A percentile compares a stretch with the other conserved stretches of the same genome.
Conservation (phyloP, 2,888 invertebrate genomes). For the Merodon equestris region DNA sequence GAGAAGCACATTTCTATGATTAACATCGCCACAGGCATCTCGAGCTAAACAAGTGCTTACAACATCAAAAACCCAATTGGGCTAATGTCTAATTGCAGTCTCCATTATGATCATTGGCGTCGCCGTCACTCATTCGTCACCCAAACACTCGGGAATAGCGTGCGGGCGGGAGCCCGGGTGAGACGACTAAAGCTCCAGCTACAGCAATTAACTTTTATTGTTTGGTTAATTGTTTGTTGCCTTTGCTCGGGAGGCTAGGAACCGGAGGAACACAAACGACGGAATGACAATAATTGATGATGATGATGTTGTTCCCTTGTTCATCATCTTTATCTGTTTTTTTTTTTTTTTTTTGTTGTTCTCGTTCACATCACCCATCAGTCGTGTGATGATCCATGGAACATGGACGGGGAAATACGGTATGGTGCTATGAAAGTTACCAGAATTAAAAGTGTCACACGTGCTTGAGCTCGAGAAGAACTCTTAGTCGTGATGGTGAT, state of each 20-base stretch:
- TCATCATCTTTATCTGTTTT: conserved; percentile 41
- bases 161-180: too few species aligned
- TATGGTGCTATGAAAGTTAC: conserved; percentile 36
- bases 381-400: too few species aligned
- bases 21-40: conserved; percentile 45
- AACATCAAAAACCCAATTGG: conserved; percentile 39
- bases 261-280: conserved; percentile 9
- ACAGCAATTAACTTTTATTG: conserved; percentile 67
- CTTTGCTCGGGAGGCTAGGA: conserved; percentile 26
- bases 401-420: too few species aligned
- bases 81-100: conserved; percentile 62
- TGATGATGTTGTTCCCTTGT: conserved; percentile 54
- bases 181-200: conserved; percentile 37
- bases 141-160: conserved; percentile 3
- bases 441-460: conserved; percentile 64
- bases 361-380: too few species aligned
- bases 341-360: too few species aligned
- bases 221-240: conserved; percentile 67
- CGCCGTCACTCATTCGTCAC: conserved; percentile 61
- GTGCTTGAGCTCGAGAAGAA: conserved; percentile 46
- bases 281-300: conserved; percentile 63
- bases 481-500: conserved; percentile 38
- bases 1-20: conserved; percentile 57
- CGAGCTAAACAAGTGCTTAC: conserved; percentile 30
- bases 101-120: conserved; percentile 60